phyloP scores from a whole-genome alignment of 2,888 invertebrate genomes.

The Trichacis sp. region DNA sequence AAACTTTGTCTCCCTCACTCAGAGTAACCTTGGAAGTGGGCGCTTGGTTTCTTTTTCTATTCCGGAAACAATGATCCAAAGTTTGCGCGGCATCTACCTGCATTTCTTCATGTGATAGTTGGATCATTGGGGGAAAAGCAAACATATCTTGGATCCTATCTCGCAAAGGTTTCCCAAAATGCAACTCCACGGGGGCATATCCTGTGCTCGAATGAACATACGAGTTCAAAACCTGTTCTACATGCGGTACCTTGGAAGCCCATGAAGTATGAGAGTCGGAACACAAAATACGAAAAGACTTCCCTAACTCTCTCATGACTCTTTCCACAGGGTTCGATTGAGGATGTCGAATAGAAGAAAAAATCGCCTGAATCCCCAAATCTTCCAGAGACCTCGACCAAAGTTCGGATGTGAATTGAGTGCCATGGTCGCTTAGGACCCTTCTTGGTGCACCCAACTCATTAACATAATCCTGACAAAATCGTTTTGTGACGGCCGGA shows the following conservation, averaged over 20 bases:
- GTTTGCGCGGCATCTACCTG: too few species aligned
- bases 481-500: background rate
- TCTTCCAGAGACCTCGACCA: background rate
- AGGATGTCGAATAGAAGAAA: constrained; percentile 6
- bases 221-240: constrained; percentile 26
- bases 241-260: constrained; percentile 15
- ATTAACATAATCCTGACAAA: constrained; percentile 5
- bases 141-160: too few species aligned
- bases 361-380: background rate
- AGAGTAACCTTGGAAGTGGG: too few species aligned
- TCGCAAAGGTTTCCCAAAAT: too few species aligned
- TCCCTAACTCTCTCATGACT: constrained; percentile 35
- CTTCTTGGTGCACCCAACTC: background rate
- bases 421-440: constrained; percentile 9
- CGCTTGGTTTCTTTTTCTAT: too few species aligned
- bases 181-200: constrained; percentile 22
- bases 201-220: constrained; percentile 26
- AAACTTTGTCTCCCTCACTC: too few species aligned
- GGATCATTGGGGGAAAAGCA: too few species aligned
- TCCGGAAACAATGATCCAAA: too few species aligned
- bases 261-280: constrained; percentile 25
- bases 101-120: too few species aligned
- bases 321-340: constrained; percentile 37
- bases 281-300: constrained; percentile 28
- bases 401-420: constrained; percentile 7